Evolutionary conservation across 2,797 vertebrate genomes (phyloP), one percentile per base, ranked within the genome.

Genomic region (Knipowitschia caucasica): DNA sequence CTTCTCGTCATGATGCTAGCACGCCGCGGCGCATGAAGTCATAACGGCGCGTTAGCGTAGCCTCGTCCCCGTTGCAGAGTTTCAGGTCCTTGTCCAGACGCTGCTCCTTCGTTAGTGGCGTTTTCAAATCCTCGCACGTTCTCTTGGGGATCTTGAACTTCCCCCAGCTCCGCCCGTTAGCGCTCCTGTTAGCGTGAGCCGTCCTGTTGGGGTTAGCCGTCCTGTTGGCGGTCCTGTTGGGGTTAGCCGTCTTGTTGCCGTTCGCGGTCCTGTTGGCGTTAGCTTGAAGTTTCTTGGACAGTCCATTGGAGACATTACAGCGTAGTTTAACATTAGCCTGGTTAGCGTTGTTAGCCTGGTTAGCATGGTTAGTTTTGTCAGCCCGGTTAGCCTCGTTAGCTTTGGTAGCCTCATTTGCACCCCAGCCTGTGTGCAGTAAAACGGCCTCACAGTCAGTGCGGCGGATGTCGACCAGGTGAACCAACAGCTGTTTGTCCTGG

Each of bases 71-170:
- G 26, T 88, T 78, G 74, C 92, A 94, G n/a, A 91, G 89, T 2
- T 93, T 92, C 3, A 89, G 67, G 68, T 90, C 93, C 1, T 84
- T 15, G 1, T 92, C 45, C n/a, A 27, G 7, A 8, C 25, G n/a
- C 10, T 20, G 36, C 6, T 30, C 9, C 89, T 85, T 77, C 71
- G 73, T 61, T 46, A 71, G 65, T 5, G 72, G 82, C 25, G 73
- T 36, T 53, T 4, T 40, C 46, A 52, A 75, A 17, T 73, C 86
- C 70, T 86, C 38, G n/a, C n/a, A n/a, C n/a, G 62, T 42, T 31
- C 8, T 23, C 53, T 94, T 97, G 49, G 96, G 96, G 91, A 99
- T 98, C 73, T 92, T 86, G 86, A 99, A 98, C 77, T 92, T 95
- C 0, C 96, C 96, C 96, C 96, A 98, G 88, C 92, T 70, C 91